phyloP scores from a whole-genome alignment of 30 jellyfish, hydroid and myxozoan genomes.

The Sanderia malayensis region DNA sequence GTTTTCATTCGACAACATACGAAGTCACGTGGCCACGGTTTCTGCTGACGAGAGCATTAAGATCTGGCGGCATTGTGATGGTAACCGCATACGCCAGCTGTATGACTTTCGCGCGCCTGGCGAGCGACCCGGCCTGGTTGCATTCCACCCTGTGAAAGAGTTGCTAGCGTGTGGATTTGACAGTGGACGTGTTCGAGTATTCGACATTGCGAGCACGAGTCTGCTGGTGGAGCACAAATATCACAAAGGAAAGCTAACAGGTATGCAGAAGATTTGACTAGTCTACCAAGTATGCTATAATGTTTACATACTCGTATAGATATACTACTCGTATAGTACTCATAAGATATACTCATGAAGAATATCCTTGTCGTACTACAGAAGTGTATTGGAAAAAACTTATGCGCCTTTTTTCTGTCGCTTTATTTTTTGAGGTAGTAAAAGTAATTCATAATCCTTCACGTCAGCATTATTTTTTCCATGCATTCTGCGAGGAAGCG shows the following conservation, averaged over 20 bases:
- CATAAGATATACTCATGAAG: too few species aligned
- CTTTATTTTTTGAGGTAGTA: too few species aligned
- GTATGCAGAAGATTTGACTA: too few species aligned
- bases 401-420: too few species aligned
- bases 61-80: slow-evolving; percentile 79
- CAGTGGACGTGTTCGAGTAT: slow-evolving; percentile 67
- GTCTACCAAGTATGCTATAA: too few species aligned
- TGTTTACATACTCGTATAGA: too few species aligned
- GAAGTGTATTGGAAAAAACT: too few species aligned
- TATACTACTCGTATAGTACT: too few species aligned
- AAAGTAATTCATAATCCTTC: too few species aligned
- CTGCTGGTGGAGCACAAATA: slow-evolving; percentile 49
- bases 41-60: slow-evolving; percentile 72
- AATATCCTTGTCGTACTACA: too few species aligned
- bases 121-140: slow-evolving; percentile 54
- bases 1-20: slow-evolving; percentile 54
- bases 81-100: slow-evolving; percentile 41
- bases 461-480: too few species aligned
- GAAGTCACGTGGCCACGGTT: slow-evolving; percentile 71
- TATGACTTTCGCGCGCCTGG: slow-evolving; percentile 78
- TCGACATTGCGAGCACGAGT: slow-evolving; percentile 57
- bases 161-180: slow-evolving; percentile 76
- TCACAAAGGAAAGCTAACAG: slow-evolving; percentile 56
- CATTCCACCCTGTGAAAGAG: slow-evolving; percentile 76
- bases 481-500: too few species aligned